Evolutionary conservation across 2,797 vertebrate genomes (phyloP), one percentile per base, ranked within the genome.

Genomic region (Kryptopterus vitreolus): DNA sequence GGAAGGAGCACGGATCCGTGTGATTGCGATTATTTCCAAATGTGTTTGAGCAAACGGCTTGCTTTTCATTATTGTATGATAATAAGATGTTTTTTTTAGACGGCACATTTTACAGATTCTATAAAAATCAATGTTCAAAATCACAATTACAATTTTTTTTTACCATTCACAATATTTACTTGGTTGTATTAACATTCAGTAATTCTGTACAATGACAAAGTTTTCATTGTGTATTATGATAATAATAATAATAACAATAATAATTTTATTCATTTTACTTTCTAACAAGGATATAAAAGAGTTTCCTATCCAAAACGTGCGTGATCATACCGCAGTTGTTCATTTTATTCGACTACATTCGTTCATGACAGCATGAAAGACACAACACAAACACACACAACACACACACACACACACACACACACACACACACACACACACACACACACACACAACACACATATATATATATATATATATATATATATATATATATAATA

Each of bases 1-100:
- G 89, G 87, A 93, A 92, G 88, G 85, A 91, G 90, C 91, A 92
- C 89, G 91, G 91, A 88, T 86, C 87, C 82, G 84, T 86, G 81
- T 91, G 91, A 93, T 73, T 57, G 71, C 58, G 71, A 74, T 92
- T 81, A 88, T 89, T 87, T 88, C 89, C 76, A 90, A 92, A 92
- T 63, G 22, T 57, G 57, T 83, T 55, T 72, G 29, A 53, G 20
- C 29, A 71, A 15, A 48, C 68, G 3, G n/a, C 15, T 76, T 75
- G 55, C 18, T 73, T 55, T 12, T 57, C 22, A 73, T 57, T 72
- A 72, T 35, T 35, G 33, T 55, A 72, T 72, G 20, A 72, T 7
- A 72, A 72, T 31, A 71, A 0, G 13, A 2, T 43, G 10, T 43
- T 3, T 43, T 10, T 48, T 48, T 48, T 69, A 69, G 15, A 3